A percentile compares a stretch with the other conserved stretches of the same genome.
Evolutionary conservation across 2,113 vertebrate species (phyloP).

Genomic region (Tetraodon nigroviridis): DNA sequence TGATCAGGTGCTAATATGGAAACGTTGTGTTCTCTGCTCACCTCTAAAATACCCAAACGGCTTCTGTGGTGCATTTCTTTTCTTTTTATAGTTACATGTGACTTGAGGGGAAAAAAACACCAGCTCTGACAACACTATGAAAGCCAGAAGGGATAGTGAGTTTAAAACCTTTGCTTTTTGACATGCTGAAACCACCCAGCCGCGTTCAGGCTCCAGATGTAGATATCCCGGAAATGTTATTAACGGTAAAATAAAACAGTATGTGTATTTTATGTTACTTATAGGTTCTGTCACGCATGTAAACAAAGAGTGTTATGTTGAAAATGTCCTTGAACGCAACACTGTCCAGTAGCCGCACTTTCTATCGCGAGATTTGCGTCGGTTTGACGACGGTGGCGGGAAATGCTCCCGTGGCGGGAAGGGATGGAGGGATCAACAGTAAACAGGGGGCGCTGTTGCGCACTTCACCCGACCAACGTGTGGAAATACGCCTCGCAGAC

Average conservation of each 20-base stretch:
- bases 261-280: slow-evolving; percentile 54
- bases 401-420: slow-evolving; percentile 67
- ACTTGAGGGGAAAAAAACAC: slow-evolving; percentile 6
- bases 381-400: slow-evolving; percentile 64
- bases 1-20: not conserved
- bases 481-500: slow-evolving; percentile 28
- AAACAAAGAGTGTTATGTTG: no score
- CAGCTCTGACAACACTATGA: slow-evolving; percentile 40
- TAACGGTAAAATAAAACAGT: slow-evolving; percentile 47
- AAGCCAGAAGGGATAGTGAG: slow-evolving; percentile 24
- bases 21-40: no score
- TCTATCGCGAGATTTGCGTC: slow-evolving; percentile 44
- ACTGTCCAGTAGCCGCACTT: not conserved
- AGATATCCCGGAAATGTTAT: slow-evolving; percentile 54
- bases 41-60: no score
- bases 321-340: no score
- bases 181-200: not conserved
- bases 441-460: slow-evolving; percentile 45
- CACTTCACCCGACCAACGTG: not conserved
- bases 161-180: slow-evolving; percentile 9
- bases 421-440: slow-evolving; percentile 37
- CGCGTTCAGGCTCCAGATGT: slow-evolving; percentile 16
- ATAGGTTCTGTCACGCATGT: slow-evolving; percentile 2
- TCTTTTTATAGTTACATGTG: no score
- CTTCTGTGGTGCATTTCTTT: no score